Evolutionary conservation across 1,140 invertebrate species (phyloP).

Genomic region (Anagrus nilaparvatae): DNA sequence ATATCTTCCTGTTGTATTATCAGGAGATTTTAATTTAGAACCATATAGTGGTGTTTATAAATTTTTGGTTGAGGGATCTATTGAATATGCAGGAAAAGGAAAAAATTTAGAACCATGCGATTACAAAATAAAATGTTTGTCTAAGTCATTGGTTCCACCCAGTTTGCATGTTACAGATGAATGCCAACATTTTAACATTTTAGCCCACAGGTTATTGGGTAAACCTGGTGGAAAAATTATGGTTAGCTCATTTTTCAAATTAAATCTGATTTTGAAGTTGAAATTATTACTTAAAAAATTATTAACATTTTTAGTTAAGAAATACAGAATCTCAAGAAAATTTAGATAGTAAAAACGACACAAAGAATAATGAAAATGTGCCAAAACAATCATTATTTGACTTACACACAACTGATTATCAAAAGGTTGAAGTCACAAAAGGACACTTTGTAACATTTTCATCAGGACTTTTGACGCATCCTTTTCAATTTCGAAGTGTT

Average conservation of each 20-base stretch:
- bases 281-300: neutral
- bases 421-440: slow-evolving; percentile 26
- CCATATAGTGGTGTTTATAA: slow-evolving; percentile 61
- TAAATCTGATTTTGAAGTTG: slow-evolving; percentile 1
- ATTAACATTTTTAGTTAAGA: slow-evolving; percentile 4
- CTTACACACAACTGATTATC: slow-evolving; percentile 14
- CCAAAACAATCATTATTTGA: slow-evolving; percentile 16
- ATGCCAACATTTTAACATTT: slow-evolving; percentile 52
- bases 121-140: slow-evolving; percentile 19
- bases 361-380: slow-evolving; percentile 1
- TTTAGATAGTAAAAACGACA: neutral
- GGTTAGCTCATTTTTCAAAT: slow-evolving; percentile 20
- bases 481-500: slow-evolving; percentile 46
- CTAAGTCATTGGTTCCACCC: slow-evolving; percentile 43
- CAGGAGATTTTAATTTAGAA: slow-evolving; percentile 83
- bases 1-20: slow-evolving; percentile 70
- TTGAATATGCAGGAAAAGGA: slow-evolving; percentile 47
- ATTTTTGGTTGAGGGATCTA: slow-evolving; percentile 56
- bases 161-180: slow-evolving; percentile 51
- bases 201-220: slow-evolving; percentile 33
- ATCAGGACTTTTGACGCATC: slow-evolving; percentile 43
- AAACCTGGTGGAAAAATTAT: slow-evolving; percentile 22
- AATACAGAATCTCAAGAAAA: slow-evolving; percentile 5
- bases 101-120: slow-evolving; percentile 24
- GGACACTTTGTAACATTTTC: slow-evolving; percentile 34